phyloP scores from a whole-genome alignment of 1,140 invertebrate genomes.

The Branchinecta lynchi region DNA sequence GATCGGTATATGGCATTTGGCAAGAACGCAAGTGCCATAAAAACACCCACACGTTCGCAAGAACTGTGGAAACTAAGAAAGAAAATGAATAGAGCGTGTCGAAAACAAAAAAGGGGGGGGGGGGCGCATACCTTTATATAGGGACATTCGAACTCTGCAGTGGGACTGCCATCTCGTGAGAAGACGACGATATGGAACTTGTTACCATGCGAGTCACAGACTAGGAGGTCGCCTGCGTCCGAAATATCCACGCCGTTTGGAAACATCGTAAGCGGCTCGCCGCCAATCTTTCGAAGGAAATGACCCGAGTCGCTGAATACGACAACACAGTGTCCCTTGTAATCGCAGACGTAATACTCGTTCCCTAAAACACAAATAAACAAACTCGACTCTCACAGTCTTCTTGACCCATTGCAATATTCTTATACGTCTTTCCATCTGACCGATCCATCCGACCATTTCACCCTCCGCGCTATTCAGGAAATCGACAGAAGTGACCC shows the following conservation, averaged over 20 bases:
- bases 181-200: constrained; percentile 92
- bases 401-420: no score
- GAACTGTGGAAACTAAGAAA: background rate
- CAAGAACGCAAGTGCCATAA: no score
- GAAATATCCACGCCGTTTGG: constrained; percentile 96
- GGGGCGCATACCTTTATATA: constrained; percentile 62
- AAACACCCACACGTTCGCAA: no score
- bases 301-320: constrained; percentile 83
- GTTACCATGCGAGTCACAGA: constrained; percentile 94
- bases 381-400: no score
- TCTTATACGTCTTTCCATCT: no score
- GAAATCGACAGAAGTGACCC: no score
- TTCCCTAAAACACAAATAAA: constrained; percentile 45
- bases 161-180: constrained; percentile 61
- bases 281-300: constrained; percentile 80
- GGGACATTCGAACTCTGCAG: constrained; percentile 89
- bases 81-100: background rate
- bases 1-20: no score
- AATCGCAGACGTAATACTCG: constrained; percentile 94
- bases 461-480: no score
- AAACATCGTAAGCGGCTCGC: constrained; percentile 87
- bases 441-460: no score
- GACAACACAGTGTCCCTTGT: constrained; percentile 92
- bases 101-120: background rate
- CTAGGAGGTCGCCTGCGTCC: constrained; percentile 83